Conservation (phyloP, 1,140 invertebrate genomes). For the Zeugodacus cucurbitae region DNA sequence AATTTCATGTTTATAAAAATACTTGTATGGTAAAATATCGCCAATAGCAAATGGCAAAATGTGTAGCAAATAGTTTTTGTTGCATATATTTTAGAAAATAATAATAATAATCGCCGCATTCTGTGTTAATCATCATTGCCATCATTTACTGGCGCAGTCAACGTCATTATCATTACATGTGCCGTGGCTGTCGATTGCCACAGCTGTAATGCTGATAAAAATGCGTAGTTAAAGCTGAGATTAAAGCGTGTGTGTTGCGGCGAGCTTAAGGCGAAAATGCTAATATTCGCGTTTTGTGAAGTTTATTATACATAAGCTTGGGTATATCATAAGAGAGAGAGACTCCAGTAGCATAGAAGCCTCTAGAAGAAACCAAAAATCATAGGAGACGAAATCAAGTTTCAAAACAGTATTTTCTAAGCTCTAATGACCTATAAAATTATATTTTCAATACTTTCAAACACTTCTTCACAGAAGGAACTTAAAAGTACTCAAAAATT, state of each 20-base stretch:
- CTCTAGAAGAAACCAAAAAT: too few species aligned
- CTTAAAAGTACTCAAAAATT: too few species aligned
- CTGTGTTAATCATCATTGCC: background rate
- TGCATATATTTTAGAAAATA: conserved; percentile 20
- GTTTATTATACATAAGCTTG: background rate
- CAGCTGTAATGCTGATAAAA: background rate
- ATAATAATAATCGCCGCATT: background rate
- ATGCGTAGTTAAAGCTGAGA: background rate
- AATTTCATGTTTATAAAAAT: background rate
- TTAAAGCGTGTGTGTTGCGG: background rate
- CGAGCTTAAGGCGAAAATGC: background rate
- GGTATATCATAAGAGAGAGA: too few species aligned
- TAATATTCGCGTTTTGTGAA: background rate
- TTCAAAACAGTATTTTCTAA: too few species aligned
- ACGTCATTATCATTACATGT: conserved; percentile 1
- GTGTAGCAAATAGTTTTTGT: background rate
- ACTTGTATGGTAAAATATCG: background rate
- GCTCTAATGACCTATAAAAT: too few species aligned
- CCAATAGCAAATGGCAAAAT: background rate
- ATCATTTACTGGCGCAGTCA: background rate
- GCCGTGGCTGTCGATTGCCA: background rate
- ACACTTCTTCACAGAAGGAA: too few species aligned
- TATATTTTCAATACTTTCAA: too few species aligned
- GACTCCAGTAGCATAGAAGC: too few species aligned
- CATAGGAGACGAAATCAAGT: too few species aligned